Evolutionary conservation across 2,888 invertebrate species (phyloP), one percentile per base, ranked within the genome.

Genomic region (Malacosoma neustria): DNA sequence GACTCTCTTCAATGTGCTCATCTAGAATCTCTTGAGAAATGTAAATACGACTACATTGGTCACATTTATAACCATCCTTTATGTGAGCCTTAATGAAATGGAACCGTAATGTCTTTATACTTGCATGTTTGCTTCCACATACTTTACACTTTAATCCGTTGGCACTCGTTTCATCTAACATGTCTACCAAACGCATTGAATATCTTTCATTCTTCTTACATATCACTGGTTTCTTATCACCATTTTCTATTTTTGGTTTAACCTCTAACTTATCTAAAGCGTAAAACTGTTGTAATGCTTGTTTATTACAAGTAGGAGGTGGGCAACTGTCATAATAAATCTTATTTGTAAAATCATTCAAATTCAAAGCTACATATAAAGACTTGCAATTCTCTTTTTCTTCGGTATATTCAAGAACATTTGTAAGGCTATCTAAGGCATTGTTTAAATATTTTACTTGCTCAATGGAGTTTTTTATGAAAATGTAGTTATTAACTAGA

Each of bases 51-150:
- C 57, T 46, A 34, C 73, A 75, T 35, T 68, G 54, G 0, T 51
- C 32, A 41, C 76, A 79, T 51, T 66, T 61, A 32, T 54, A 63
- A 3, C 36, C 40, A 43, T 73, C 75, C 2, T 71, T 64, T 4
- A 68, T 67, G 49, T 80, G 81, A 0, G 66, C 60, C 49, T 66
- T 59, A 3, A 70, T 54, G 29, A 46, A 74, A 48, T 80, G 81
- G 31, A 52, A 69, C 29, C 61, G 59, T 33, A 80, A 53, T 35
- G 58, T 66, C 12, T 54, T 54, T 29, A 58, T 40, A 9, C 61
- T 50, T 1, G 52, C 55, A 37, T 58, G 80, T 2, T 46, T 37
- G 49, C 66, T 72, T 1, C 57, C 40, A 39, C 81, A 81, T 4
- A 46, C 55, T 39, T 65, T 72, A 40, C 80, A 80, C 49, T 57